These are phyloP conservation scores for Nomada fucata DNA, from an alignment of 2,888 invertebrate species.

Conservation along the genomic window DNA sequence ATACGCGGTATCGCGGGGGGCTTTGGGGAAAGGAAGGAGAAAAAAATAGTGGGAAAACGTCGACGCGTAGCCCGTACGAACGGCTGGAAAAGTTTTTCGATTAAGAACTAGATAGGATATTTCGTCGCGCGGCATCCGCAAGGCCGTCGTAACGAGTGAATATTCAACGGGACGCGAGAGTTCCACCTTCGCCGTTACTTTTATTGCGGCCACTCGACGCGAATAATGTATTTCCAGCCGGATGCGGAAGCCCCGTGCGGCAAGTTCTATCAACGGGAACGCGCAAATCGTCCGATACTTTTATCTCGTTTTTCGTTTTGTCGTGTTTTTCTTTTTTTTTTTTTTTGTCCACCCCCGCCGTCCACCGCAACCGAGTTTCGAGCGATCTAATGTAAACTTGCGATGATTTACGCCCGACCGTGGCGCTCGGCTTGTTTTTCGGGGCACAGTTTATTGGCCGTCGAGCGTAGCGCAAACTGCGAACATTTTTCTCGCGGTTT, in stretches of 20 bases:
- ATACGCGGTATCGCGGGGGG: background rate
- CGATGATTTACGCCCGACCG: conserved; percentile 55
- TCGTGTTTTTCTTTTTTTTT: too few species aligned
- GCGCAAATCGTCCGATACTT: conserved; percentile 42
- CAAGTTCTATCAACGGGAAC: conserved; percentile 49
- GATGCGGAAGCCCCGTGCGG: conserved; percentile 23
- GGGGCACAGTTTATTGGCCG: conserved; percentile 55
- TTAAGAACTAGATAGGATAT: conserved; percentile 18
- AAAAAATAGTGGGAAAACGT: background rate
- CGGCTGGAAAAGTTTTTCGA: conserved; percentile 24
- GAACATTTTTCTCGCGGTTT: conserved; percentile 53
- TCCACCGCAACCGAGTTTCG: background rate
- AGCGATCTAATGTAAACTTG: conserved; percentile 57
- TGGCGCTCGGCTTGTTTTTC: conserved; percentile 56
- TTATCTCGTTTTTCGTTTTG: too few species aligned
- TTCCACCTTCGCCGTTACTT: conserved; percentile 44
- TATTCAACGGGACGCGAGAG: conserved; percentile 40
- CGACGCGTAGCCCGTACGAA: background rate
- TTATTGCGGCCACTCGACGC: conserved; percentile 29
- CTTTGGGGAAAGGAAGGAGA: background rate
- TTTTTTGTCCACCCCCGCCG: background rate
- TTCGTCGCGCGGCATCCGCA: conserved; percentile 12
- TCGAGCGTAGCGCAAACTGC: conserved; percentile 35
- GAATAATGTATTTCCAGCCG: conserved; percentile 36
- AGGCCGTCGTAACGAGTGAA: conserved; percentile 34